Base-by-base conservation (phyloP, 2,888 invertebrate species). In the Apamea sordens region DNA sequence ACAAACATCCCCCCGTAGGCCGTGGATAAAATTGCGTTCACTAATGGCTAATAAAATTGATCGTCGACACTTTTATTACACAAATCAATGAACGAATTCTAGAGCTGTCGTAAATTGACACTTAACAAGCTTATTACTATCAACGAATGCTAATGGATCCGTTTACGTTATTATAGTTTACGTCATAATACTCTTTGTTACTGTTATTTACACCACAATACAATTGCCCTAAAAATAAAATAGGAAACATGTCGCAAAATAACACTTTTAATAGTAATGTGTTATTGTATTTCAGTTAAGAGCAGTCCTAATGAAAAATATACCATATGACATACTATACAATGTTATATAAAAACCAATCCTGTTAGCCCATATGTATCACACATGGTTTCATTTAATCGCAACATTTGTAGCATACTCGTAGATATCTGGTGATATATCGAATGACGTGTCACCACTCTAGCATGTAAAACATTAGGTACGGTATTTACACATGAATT, bases 1-100 rank as follows among this genome's bases (percentile, higher is more conserved):
- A 80, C 74, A 86, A 78, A 86, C 80, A 36, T 73, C 72, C 71
- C 72, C 70, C 50, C n/a, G 41, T 63, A 64, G 73, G 63, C 64
- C 74, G 32, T 76, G 74, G 74, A 87, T 84, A 82, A 89, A 84
- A 89, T 87, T 84, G 85, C 87, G 83, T 85, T 61, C 82, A 63
- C 82, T 89, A 88, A 89, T 86, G 88, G 89, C 87, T 83, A 85
- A 89, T 89, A 89, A 89, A 89, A 85, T 86, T 86, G 86, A 87
- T 83, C 77, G 88, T 69, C 78, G 79, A 73, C 79, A 64, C 69
- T 86, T 89, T 89, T 89, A 89, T 86, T 83, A 81, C 85, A 80
- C 85, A 88, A 89, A 89, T 89, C 89, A 89, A 88, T 89, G 85
- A 84, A 82, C 70, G 71, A 87, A 82, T 82, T 85, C 77, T 80